Evolutionary conservation across 2,888 invertebrate species (phyloP), one percentile per base, ranked within the genome.

Genomic region (Synergus gifuensis): DNA sequence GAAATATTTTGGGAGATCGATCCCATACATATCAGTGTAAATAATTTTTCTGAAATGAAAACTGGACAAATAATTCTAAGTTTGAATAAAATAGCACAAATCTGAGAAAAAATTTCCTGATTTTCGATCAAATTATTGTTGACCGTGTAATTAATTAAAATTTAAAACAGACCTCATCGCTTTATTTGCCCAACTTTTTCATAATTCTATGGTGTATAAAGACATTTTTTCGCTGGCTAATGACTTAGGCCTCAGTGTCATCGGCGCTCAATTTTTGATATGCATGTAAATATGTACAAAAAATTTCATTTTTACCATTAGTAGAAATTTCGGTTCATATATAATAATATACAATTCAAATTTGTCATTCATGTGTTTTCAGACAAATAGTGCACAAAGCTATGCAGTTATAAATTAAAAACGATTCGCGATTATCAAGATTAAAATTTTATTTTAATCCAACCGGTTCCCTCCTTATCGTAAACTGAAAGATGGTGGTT

Each of bases 241-340:
- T 62, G 12, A 5, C 28, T 62, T 2, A 14, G 28, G 12, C 4
- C 28, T 62, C 2, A 14, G 62, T 62, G 62, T 28, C 28, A 28
- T 62, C 62, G 28, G 62, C 28, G 62, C 62, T 28, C 62, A 62
- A 62, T 28, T 62, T 28, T 28, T 14, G 62, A 62, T 62, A 62
- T 62, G 28, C 62, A 14, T 62, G 28, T 28, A 62, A 28, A 62
- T 62, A 62, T 62, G 12, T 28, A 62, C 18, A 62, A 28, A 62
- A 28, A 22, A 4, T 62, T 62, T 28, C 12, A 62, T 28, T 14
- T 28, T 28, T 62, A 62, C 14, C 4, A 62, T 62, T 14, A 28
- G 4, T 62, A 11, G 7, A 62, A 14, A 62, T 11, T 22, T 62
- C 7, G 28, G 14, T 28, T 62, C 4, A 22, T 28, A 62, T 28